Percentiles rank a stretch among this genome's conserved stretches.
Conservation (phyloP, 2,797 vertebrate species). For the Poeciliopsis gracilis region DNA sequence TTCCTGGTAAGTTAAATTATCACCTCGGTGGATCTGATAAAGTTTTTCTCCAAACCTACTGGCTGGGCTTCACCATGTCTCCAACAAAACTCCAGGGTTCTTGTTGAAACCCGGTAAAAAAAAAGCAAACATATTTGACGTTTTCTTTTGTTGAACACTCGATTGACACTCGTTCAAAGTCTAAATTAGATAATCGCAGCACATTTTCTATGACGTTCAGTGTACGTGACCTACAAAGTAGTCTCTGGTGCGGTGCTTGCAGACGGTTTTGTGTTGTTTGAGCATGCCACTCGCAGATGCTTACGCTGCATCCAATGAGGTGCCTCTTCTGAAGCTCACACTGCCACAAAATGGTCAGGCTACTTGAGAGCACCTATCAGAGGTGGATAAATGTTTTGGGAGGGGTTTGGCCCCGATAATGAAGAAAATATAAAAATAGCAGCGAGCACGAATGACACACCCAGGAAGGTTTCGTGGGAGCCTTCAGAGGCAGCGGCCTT, state of each 20-base stretch:
- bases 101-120: not conserved
- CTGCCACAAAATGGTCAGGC: not conserved
- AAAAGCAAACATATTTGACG: no score
- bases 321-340: not conserved
- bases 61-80: not conserved
- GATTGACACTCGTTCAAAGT: not conserved
- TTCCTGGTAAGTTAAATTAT: not conserved
- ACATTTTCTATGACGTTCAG: not conserved
- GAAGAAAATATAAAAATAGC: constrained; percentile 1
- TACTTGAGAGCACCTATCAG: not conserved
- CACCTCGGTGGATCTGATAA: not conserved
- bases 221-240: not conserved
- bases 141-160: not conserved
- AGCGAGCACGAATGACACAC: not conserved
- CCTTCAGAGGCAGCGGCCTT: not conserved
- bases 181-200: not conserved
- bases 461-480: not conserved
- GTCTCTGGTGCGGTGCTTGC: not conserved
- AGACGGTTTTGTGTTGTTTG: not conserved
- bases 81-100: not conserved
- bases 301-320: not conserved
- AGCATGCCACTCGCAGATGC: not conserved
- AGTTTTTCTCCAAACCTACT: not conserved
- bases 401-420: not conserved
- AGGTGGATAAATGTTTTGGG: not conserved